Percentiles rank a stretch among this genome's conserved stretches.
Conservation (phyloP, 1,140 invertebrate genomes). For the Scaptomyza graminum region DNA sequence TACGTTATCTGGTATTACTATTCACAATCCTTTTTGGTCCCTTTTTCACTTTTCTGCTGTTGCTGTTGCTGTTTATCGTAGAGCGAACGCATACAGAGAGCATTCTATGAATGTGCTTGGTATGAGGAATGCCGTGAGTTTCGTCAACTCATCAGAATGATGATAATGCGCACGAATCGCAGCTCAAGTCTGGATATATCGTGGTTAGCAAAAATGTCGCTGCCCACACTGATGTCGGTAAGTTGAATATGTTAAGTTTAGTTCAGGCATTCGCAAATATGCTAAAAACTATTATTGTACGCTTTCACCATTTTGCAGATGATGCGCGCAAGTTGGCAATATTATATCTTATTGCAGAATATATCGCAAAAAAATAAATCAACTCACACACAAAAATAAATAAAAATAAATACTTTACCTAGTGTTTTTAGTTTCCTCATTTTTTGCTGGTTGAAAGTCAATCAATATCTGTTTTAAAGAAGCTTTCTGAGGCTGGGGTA, state of each 20-base stretch:
- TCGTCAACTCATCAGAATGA: conserved; percentile 69
- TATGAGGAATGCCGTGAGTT: conserved; percentile 67
- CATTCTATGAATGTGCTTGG: conserved; percentile 69
- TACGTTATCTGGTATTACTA: conserved; percentile 31
- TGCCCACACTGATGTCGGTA: conserved; percentile 76
- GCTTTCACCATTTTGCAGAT: conserved; percentile 66
- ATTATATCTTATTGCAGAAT: conserved; percentile 72
- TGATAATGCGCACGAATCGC: conserved; percentile 71
- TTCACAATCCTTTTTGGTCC: not conserved
- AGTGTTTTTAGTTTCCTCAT: not conserved
- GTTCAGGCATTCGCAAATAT: not conserved
- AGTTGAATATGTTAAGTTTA: no score
- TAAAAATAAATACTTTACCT: conserved; percentile 16
- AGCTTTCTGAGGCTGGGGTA: no score
- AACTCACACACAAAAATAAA: not conserved
- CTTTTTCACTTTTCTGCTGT: no score
- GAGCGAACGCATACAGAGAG: conserved; percentile 66
- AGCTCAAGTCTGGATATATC: conserved; percentile 68
- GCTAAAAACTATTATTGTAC: not conserved
- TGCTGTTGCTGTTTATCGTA: no score
- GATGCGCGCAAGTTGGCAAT: conserved; percentile 73
- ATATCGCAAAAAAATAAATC: conserved; percentile 58
- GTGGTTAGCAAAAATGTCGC: conserved; percentile 74
- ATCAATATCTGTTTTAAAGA: conserved; percentile 41
- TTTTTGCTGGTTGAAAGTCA: conserved; percentile 11